A percentile compares a stretch with the other conserved stretches of the same genome.
Conservation (phyloP, 2,113 vertebrate species). For the Lates calcarifer region DNA sequence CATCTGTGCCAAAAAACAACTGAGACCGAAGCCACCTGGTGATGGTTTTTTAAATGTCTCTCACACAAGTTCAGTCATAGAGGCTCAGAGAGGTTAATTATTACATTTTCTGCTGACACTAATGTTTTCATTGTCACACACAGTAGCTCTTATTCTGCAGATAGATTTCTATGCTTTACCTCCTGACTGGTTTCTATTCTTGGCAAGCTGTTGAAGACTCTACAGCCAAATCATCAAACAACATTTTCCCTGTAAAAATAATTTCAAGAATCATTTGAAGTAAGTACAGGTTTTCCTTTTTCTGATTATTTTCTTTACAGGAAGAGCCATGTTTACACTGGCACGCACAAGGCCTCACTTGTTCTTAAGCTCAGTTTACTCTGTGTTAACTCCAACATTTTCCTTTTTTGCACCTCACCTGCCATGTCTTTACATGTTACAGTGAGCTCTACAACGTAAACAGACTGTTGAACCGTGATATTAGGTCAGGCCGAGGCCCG, state of each 20-base stretch:
- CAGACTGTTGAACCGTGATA: slow-evolving; percentile 43
- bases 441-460: slow-evolving; percentile 46
- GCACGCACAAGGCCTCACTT: slow-evolving; percentile 52
- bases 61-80: background rate
- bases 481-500: slow-evolving; percentile 35
- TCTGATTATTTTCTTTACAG: slow-evolving; percentile 56
- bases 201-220: slow-evolving; percentile 26
- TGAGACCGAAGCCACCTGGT: background rate
- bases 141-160: background rate
- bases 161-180: slow-evolving; percentile 6
- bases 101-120: background rate
- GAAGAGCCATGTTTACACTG: slow-evolving; percentile 56
- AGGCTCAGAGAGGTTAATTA: background rate
- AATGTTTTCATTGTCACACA: slow-evolving; percentile 1
- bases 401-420: slow-evolving; percentile 46
- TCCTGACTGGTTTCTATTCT: slow-evolving; percentile 16
- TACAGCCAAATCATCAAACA: slow-evolving; percentile 38
- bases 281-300: slow-evolving; percentile 46
- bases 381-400: slow-evolving; percentile 42
- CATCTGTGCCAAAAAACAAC: background rate
- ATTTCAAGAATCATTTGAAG: slow-evolving; percentile 41
- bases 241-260: slow-evolving; percentile 46
- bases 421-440: slow-evolving; percentile 36
- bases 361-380: slow-evolving; percentile 52
- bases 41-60: background rate